phyloP scores from a whole-genome alignment of 2,888 invertebrate genomes.

The Tachystola acroxantha region DNA sequence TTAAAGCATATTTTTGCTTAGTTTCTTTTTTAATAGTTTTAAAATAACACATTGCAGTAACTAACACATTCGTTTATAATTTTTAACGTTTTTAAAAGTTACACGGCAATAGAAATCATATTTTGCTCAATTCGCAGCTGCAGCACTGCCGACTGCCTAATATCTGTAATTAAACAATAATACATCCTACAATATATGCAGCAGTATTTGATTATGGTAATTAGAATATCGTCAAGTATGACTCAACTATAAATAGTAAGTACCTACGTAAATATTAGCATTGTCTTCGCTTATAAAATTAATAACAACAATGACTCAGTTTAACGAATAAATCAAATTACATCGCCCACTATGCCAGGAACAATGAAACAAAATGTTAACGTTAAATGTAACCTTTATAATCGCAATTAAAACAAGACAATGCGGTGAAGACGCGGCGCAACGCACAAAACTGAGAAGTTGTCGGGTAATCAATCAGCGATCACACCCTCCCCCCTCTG shows the following conservation, averaged over 20 bases:
- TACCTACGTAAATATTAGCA: conserved; percentile 38
- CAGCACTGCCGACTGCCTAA: no score
- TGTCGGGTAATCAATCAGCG: conserved; percentile 68
- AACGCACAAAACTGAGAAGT: conserved; percentile 39
- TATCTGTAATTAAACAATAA: no score
- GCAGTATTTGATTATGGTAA: conserved; percentile 15
- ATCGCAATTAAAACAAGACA: conserved; percentile 69
- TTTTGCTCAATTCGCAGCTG: no score
- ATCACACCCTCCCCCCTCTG: conserved; percentile 42
- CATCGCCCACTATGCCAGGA: conserved; percentile 47
- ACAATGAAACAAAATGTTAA: conserved; percentile 63
- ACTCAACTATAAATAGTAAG: conserved; percentile 42
- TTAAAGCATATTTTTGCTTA: no score
- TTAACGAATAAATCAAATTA: conserved; percentile 62
- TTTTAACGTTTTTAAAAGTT: no score
- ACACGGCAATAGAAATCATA: no score
- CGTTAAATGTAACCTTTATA: conserved; percentile 52
- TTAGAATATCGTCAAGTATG: conserved; percentile 32
- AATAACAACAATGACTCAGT: conserved; percentile 69
- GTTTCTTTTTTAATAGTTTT: no score
- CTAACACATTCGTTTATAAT: no score
- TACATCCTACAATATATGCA: no score
- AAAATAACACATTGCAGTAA: no score
- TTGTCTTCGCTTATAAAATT: conserved; percentile 60
- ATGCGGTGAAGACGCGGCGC: conserved; percentile 47